These are phyloP conservation scores for Porites divaricata DNA, from an alignment of 92 coral and sea anemone species.

Conservation along the genomic window DNA sequence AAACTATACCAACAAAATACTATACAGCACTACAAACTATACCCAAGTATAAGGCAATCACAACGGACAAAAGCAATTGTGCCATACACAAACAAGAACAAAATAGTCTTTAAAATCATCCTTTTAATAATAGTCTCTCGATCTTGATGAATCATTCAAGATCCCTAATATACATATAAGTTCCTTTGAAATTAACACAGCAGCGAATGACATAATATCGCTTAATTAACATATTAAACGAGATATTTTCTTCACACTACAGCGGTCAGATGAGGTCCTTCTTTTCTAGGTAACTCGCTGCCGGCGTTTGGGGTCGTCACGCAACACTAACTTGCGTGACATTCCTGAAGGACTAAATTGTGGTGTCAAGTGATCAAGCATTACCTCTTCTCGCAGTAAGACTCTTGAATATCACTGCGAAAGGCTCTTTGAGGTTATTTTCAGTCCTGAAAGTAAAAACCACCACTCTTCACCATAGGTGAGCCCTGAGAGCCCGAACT, in stretches of 20 bases:
- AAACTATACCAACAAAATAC: no score
- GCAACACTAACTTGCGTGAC: background rate
- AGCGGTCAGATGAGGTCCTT: background rate
- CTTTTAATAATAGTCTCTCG: slow-evolving; percentile 80
- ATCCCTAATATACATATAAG: slow-evolving; percentile 48
- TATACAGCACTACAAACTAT: no score
- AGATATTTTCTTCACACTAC: slow-evolving; percentile 17
- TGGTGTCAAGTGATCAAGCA: background rate
- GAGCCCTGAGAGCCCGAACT: background rate
- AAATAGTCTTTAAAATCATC: slow-evolving; percentile 78
- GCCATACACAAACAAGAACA: background rate
- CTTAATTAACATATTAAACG: slow-evolving; percentile 7
- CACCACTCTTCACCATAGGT: background rate
- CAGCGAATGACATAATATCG: slow-evolving; percentile 18
- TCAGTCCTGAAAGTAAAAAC: background rate
- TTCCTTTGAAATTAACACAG: slow-evolving; percentile 35
- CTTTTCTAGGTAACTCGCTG: background rate
- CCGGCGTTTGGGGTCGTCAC: background rate
- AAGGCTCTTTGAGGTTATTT: background rate
- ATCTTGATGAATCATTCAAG: slow-evolving; percentile 76
- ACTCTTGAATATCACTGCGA: background rate
- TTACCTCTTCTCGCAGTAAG: slow-evolving; percentile 14
- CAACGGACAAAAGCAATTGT: no score
- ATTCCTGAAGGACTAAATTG: background rate
- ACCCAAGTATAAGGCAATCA: background rate